Evolutionary conservation across 1,140 invertebrate genomes (phyloP), one percentile per base, ranked within the genome.

Genomic region (Hyposmocoma kahamanoa): DNA sequence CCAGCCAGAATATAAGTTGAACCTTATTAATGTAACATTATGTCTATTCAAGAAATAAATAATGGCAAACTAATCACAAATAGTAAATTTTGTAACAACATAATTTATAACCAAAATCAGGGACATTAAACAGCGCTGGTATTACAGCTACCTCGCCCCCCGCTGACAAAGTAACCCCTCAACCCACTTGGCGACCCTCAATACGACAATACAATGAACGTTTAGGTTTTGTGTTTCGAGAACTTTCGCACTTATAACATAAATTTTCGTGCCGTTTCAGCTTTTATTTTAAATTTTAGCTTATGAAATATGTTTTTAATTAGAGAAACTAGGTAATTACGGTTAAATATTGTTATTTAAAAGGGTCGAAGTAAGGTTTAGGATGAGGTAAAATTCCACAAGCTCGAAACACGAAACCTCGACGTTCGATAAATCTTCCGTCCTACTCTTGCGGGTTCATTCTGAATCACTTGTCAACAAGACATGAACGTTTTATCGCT

Each of bases 191-290:
- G 32, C 44, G 43, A 54, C 59, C 50, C 32, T 50, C 42, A 28
- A 55, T 11, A 55, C 67, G 72, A 73, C 66, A n/a, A 68, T 72
- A 41, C 9, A 30, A 32, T 19, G 18, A 17, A 15, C 43, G 61
- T 64, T 64, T 74, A 84, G 77, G 80, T 84, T 80, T 84, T 75
- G 78, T 64, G 80, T 84, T 82, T 48, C 80, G 49, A 82, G 67
- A 45, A 42, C 60, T 64, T 72, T 70, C 62, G 49, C 49, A 22
- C 50, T 11, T 51, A 53, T 67, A 71, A 52, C 44, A 60, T 55
- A 24, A 55, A 48, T 57, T 41, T 30, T 30, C 13, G 6, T 10
- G 13, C 13, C 10, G 13, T 30, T 30, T 2, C 28, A 8, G 28
- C 28, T 3, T 13, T 30, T 30, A 13, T 30, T 10, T n/a, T 30